phyloP scores from a whole-genome alignment of 2,888 invertebrate species.

The Diaperis boleti region DNA sequence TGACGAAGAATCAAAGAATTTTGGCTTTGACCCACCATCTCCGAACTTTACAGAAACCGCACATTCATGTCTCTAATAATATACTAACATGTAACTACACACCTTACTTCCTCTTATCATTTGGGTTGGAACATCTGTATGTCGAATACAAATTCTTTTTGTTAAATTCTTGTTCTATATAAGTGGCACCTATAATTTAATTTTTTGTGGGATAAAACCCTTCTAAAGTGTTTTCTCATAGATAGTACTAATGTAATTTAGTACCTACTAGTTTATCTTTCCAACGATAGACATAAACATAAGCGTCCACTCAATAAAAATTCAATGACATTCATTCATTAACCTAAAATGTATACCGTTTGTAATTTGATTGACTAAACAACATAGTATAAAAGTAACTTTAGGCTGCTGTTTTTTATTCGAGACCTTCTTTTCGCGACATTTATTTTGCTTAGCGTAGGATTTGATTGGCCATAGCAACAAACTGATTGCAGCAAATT shows the following conservation, averaged over 20 bases:
- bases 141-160: constrained; percentile 23
- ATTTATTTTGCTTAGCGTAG: constrained; percentile 10
- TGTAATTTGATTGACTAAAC: no score
- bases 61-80: constrained; percentile 31
- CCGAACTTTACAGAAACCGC: constrained; percentile 24
- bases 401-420: background rate
- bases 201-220: constrained; percentile 7
- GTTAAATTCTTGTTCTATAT: constrained; percentile 1
- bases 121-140: constrained; percentile 31
- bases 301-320: no score
- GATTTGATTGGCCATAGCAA: constrained; percentile 11
- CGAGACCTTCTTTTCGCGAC: background rate
- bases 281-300: no score
- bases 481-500: constrained; percentile 6
- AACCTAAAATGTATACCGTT: no score
- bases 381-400: background rate
- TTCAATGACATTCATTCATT: no score
- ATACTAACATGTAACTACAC: constrained; percentile 24
- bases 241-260: background rate
- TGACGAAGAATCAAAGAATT: constrained; percentile 15
- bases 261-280: no score
- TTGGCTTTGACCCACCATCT: background rate
- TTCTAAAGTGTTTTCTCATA: background rate
- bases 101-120: constrained; percentile 32
- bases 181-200: constrained; percentile 9